Conservation (phyloP, 2,113 vertebrate genomes). For the Scartelaos histophorus region DNA sequence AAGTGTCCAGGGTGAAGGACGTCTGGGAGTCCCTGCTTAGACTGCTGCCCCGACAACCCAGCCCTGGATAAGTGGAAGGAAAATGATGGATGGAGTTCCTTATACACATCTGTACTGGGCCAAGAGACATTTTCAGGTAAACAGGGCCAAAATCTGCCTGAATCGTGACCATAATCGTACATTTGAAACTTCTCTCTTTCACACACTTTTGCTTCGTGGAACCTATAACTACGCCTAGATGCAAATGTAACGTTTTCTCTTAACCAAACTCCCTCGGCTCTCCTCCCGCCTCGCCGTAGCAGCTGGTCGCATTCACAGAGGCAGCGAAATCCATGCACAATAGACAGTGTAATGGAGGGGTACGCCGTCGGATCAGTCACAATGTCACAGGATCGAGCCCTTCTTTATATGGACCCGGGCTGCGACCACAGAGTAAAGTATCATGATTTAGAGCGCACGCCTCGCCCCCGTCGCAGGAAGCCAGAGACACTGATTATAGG, state of each 20-base stretch:
- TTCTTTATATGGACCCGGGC: slow-evolving; percentile 37
- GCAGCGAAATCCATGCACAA: slow-evolving; percentile 58
- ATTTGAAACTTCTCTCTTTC: no score
- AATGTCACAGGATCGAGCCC: slow-evolving; percentile 48
- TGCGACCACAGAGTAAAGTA: slow-evolving; percentile 64
- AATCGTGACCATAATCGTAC: no score
- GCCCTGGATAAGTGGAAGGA: no score
- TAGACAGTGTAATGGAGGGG: slow-evolving; percentile 65
- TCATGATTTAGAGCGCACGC: slow-evolving; percentile 60
- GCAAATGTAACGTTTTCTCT: slow-evolving; percentile 49
- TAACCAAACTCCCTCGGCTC: slow-evolving; percentile 29
- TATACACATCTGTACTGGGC: no score
- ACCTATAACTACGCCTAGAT: slow-evolving; percentile 12
- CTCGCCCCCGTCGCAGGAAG: slow-evolving; percentile 54
- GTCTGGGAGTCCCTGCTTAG: no score
- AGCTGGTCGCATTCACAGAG: slow-evolving; percentile 48
- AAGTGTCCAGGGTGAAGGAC: no score
- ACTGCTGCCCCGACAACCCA: no score
- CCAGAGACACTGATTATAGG: slow-evolving; percentile 66
- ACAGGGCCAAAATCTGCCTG: no score
- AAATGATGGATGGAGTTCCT: no score
- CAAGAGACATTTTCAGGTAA: no score
- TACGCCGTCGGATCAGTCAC: slow-evolving; percentile 23
- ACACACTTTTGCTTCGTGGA: no score
- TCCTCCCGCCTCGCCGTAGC: slow-evolving; percentile 55